Conservation (phyloP, 2,888 invertebrate species). For the Deroplatys truncata region DNA sequence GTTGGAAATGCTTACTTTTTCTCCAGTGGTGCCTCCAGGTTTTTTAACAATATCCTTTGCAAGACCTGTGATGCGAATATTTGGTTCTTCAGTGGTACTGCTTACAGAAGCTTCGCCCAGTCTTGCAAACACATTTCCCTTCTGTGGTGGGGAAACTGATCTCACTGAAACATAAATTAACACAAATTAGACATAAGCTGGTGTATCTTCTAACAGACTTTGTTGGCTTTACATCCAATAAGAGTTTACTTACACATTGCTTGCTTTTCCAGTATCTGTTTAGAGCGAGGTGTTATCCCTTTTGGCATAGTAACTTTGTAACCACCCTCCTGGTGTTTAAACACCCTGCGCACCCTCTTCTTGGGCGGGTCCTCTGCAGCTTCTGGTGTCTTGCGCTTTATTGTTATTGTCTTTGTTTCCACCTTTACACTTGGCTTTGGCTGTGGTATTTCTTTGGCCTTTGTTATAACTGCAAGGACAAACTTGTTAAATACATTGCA, state of each 20-base stretch:
- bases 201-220: not conserved
- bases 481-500: not conserved
- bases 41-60: constrained; percentile 40
- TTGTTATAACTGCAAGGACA: not conserved
- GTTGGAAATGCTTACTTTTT: constrained; percentile 5
- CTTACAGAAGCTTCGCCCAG: constrained; percentile 49
- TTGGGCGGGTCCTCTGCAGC: constrained; percentile 24
- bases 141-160: not conserved
- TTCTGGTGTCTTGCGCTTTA: constrained; percentile 34
- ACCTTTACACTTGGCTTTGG: not conserved
- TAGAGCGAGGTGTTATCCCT: constrained; percentile 44
- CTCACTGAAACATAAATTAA: not conserved
- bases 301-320: constrained; percentile 50
- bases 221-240: not conserved
- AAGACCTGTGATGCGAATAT: constrained; percentile 43
- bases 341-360: constrained; percentile 42
- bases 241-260: constrained; percentile 16
- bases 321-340: constrained; percentile 53
- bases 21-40: constrained; percentile 32
- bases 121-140: constrained; percentile 49
- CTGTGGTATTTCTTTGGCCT: constrained; percentile 13
- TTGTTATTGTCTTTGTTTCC: not conserved
- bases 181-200: not conserved
- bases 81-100: constrained; percentile 42
- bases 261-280: constrained; percentile 40